Evolutionary conservation across 2,888 invertebrate species (phyloP).

Genomic region (Hydrotaea diabolus): DNA sequence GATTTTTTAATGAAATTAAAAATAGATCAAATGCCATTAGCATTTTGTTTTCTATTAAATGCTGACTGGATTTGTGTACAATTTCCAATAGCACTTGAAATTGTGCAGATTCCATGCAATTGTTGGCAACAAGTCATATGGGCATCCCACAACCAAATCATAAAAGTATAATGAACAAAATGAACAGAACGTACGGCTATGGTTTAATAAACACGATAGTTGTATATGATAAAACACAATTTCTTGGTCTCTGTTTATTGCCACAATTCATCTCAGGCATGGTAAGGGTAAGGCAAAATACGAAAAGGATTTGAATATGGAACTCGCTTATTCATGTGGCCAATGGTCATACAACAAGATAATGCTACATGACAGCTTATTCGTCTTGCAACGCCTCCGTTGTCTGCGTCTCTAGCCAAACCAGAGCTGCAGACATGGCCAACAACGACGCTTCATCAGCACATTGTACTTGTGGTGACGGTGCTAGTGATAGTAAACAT

Average conservation of each 20-base stretch:
- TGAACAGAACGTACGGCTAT: conserved; percentile 17
- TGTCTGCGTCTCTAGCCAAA: neutral
- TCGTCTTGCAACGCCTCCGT: conserved; percentile 48
- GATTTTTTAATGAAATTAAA: neutral
- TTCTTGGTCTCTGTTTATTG: conserved; percentile 73
- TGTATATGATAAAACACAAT: conserved; percentile 73
- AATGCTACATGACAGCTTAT: conserved; percentile 61
- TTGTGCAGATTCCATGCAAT: neutral
- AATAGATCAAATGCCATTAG: neutral
- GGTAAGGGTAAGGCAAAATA: neutral
- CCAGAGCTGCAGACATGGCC: neutral
- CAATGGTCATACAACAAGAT: conserved; percentile 50
- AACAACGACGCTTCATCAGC: neutral
- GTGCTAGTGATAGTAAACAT: conserved; percentile 59
- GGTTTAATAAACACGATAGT: conserved; percentile 51
- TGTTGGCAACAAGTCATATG: neutral
- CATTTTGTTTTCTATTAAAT: neutral
- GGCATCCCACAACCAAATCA: no score
- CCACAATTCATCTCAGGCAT: conserved; percentile 73
- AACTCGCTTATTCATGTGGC: conserved; percentile 17
- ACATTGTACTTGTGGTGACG: conserved; percentile 39
- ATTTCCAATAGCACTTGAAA: neutral
- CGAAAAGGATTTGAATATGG: conserved; percentile 67
- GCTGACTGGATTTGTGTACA: neutral
- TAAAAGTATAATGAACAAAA: neutral